Conservation (phyloP, 2,888 invertebrate genomes). For the Cataglyphis livida region DNA sequence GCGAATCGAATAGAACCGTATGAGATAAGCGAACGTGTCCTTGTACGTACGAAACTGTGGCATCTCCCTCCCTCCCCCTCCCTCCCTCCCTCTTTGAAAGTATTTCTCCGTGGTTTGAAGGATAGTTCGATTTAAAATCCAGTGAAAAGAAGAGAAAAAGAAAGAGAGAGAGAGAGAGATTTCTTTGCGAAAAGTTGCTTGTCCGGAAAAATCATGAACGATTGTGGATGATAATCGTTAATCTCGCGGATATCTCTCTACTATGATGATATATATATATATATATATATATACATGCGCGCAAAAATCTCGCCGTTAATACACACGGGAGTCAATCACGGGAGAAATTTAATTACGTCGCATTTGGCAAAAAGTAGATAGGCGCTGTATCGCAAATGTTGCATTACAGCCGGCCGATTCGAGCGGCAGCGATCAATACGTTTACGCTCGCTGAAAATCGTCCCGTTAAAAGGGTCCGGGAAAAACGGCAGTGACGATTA, state of each 20-base stretch:
- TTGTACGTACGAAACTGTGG: slow-evolving; percentile 16
- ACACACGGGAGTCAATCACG: slow-evolving; percentile 38
- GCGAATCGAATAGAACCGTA: slow-evolving; percentile 62
- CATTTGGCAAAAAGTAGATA: slow-evolving; percentile 33
- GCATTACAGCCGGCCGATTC: not conserved
- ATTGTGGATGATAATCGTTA: not conserved
- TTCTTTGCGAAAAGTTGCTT: not conserved
- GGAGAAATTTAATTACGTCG: slow-evolving; percentile 43
- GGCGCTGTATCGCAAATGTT: not conserved
- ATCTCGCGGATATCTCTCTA: slow-evolving; percentile 27
- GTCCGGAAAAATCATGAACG: not conserved
- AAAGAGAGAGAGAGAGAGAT: not conserved
- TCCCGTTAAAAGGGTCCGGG: slow-evolving; percentile 49
- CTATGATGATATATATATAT: not conserved
- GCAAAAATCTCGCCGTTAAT: slow-evolving; percentile 25
- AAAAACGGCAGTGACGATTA: slow-evolving; percentile 73
- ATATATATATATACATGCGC: not conserved
- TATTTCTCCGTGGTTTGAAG: slow-evolving; percentile 31
- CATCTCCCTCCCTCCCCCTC: not conserved
- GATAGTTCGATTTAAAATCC: slow-evolving; percentile 38
- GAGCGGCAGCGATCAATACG: slow-evolving; percentile 36
- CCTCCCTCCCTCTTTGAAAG: not conserved
- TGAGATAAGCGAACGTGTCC: slow-evolving; percentile 56
- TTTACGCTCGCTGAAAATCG: slow-evolving; percentile 46
- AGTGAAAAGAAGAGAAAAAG: not conserved